phyloP scores from a whole-genome alignment of 2,113 vertebrate genomes.

The Hyaena hyaena region DNA sequence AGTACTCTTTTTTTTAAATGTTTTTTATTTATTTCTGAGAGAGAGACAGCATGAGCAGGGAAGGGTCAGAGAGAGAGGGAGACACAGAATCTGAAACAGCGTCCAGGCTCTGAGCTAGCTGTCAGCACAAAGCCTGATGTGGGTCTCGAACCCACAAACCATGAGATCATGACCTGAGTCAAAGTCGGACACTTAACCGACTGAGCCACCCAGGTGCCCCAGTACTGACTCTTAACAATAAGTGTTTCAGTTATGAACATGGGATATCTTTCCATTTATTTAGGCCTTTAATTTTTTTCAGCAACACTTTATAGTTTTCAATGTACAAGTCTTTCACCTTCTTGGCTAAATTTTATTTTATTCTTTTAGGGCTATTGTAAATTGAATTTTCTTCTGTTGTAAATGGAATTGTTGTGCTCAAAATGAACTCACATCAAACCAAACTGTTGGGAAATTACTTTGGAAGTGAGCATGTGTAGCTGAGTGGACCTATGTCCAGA shows the following conservation, averaged over 20 bases:
- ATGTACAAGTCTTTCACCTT: background rate
- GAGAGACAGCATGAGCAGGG: too few species aligned
- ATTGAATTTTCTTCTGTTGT: background rate
- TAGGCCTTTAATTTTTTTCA: background rate
- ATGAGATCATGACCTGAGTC: too few species aligned
- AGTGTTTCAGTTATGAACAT: background rate
- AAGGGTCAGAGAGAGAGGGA: too few species aligned
- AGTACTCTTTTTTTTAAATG: too few species aligned
- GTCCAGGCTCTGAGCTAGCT: too few species aligned
- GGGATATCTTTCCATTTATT: background rate
- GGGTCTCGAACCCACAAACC: too few species aligned
- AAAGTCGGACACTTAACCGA: too few species aligned
- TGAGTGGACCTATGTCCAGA: background rate
- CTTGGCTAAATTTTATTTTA: slow-evolving; percentile 1
- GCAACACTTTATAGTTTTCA: too few species aligned
- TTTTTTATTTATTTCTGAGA: too few species aligned
- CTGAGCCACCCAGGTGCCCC: too few species aligned
- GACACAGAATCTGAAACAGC: too few species aligned
- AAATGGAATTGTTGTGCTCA: background rate
- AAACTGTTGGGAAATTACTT: background rate
- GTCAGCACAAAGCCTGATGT: too few species aligned
- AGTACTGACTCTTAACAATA: background rate
- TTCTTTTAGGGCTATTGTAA: background rate
- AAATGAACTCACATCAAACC: background rate
- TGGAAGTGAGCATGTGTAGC: background rate